Evolutionary conservation across 2,113 vertebrate genomes (phyloP), one percentile per base, ranked within the genome.

Genomic region (Rattus norvegicus): DNA sequence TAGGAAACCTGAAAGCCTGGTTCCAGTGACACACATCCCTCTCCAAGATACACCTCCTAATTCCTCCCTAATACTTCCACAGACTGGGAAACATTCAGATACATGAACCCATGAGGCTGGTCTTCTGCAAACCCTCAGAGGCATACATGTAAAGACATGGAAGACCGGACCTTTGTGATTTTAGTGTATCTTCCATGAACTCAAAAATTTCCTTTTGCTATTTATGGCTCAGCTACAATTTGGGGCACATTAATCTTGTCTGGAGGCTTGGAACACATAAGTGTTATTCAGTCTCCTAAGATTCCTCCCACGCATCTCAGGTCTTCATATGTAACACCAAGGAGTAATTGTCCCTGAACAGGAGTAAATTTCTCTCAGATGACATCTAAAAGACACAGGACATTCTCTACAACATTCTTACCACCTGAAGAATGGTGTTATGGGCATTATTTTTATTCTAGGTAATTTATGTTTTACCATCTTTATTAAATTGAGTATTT

Each of bases 371-470:
- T 36, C 16, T 3, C 2, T 56, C 17, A 11, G 30, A 49, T 80
- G 30, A 8, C 49, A 36, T 36, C 77, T 36, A 30, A 80, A 80
- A 80, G 77, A 80, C 49, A 54, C 8, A 54, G 77, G 28, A 54
- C 16, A 80, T 80, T 80, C 77, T 80, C 80, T 43, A 59, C 10
- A 39, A 83, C n/a, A 61, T 84, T 61, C 54, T 83, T n/a, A 84
- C 54, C 33, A 81, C n/a, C 56, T 43, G 12, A n/a, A 84, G 56
- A 63, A 17, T 47, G 24, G 7, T 63, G n/a, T 43, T 63, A 43
- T 14, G 43, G 7, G 3, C 14, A 85, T 16, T 26, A 0, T 39
- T 43, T 65, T 85, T 85, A 47, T 16, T 30, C 7, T 65, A 39
- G 26, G 7, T 39, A 28, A 28, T 63, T 63, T n/a, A 61, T 39